phyloP scores from a whole-genome alignment of 2,888 invertebrate genomes.

The Tupiocoris notatus region DNA sequence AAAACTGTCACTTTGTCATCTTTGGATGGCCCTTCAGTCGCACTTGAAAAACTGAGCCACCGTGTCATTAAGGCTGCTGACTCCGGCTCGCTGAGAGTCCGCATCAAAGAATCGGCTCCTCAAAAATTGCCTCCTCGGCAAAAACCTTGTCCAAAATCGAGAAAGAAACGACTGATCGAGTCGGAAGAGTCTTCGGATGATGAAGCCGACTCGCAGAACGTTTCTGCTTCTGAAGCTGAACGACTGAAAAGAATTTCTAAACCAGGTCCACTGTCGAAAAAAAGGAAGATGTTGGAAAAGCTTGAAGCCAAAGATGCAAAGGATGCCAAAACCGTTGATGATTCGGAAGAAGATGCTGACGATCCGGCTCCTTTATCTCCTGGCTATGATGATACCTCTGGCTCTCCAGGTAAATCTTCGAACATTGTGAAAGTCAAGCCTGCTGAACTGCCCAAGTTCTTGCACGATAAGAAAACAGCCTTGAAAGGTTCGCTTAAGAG shows the following conservation, averaged over 20 bases:
- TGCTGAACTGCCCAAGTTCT: constrained; percentile 26
- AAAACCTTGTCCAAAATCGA: constrained; percentile 21
- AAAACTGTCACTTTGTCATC: constrained; percentile 8
- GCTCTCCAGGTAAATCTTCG: not conserved
- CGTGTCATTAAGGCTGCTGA: constrained; percentile 31
- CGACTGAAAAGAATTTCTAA: not conserved
- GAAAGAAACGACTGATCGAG: constrained; percentile 1
- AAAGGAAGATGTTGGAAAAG: constrained; percentile 1
- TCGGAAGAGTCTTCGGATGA: constrained; percentile 7
- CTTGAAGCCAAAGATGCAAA: not conserved
- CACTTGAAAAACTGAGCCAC: constrained; percentile 1
- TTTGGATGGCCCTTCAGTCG: not conserved
- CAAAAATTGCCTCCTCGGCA: not conserved
- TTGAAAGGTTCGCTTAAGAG: not conserved
- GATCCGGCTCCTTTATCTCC: constrained; percentile 3
- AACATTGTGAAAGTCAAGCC: constrained; percentile 10
- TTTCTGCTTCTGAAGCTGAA: not conserved
- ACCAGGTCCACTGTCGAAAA: constrained; percentile 26
- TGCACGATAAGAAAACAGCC: constrained; percentile 3
- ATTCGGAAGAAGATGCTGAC: constrained; percentile 18
- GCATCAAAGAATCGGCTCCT: constrained; percentile 13
- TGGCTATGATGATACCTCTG: not conserved
- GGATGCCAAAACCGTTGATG: constrained; percentile 2
- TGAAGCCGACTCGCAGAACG: not conserved
- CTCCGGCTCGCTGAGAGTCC: constrained; percentile 25